Base-by-base conservation (phyloP, 1,140 invertebrate species). In the Drosophila ambigua region DNA sequence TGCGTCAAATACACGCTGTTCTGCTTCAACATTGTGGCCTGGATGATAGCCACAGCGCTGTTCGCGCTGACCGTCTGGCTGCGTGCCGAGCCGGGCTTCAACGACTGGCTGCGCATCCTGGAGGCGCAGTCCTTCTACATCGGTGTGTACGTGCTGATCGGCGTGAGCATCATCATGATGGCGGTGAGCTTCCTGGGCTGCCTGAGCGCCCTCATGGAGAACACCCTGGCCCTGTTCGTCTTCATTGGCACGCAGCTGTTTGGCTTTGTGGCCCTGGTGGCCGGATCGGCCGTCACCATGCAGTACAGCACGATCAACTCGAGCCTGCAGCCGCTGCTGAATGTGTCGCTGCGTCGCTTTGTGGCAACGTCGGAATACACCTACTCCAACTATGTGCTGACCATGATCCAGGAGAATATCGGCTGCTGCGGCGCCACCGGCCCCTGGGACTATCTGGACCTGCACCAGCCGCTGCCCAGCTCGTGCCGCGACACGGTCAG, bases 341-440 rank as follows among this genome's bases (percentile, higher is more conserved):
- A 94, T 55, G 92, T 94, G 16, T 94, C 95, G 13, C 94, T 98
- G 92, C 92, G 93, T n/a, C 89, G 93, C 8, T 93, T 97, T 13
- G 97, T 98, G 23, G 92, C 93, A 55, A 90, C 87, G 5, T 92
- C 91, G 7, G 85, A 93, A 92, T 89, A 95, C 95, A 79, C 95
- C 94, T 23, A 94, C 95, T 80, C 94, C 93, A 94, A 72, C 85
- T 94, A 26, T 82, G 94, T 95, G 39, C 92, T 98, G 0, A 94
- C 95, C 72, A 94, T 96, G 92, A 95, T 98, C 13, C 97, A 98
- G 91, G 96, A 98, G 94, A 95, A 96, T 68, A 97, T 98, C 75
- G 96, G 96, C 26, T 98, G 97, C 87, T 98, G 97, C 68, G 97
- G 97, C 8, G 96, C 96, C 1, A 94, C 95, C 53, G 96, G 96